Conservation (phyloP, 35 echinoderm and acorn worm species). For the Lytechinus variegatus region DNA sequence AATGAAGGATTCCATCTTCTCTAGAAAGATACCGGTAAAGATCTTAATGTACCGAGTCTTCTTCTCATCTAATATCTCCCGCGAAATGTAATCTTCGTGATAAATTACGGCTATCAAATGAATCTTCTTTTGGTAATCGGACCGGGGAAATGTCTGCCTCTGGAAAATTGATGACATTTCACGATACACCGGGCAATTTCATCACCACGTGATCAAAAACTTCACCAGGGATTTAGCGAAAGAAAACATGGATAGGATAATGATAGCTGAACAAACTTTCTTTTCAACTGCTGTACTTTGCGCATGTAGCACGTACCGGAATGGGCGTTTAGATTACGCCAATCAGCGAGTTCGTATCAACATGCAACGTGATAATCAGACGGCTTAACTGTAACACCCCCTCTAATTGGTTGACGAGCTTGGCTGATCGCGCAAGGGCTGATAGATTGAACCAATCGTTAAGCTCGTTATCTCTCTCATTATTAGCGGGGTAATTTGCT, state of each 20-base stretch:
- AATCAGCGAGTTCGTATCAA: constrained; percentile 5
- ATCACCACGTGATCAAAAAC: constrained; percentile 24
- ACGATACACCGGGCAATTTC: not conserved
- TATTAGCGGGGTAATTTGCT: not conserved
- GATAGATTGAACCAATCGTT: constrained; percentile 52
- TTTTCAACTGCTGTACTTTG: not conserved
- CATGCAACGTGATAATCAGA: not conserved
- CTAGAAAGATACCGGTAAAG: not conserved
- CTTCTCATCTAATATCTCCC: not conserved
- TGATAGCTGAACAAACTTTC: not conserved
- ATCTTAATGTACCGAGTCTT: not conserved
- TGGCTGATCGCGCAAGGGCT: not conserved
- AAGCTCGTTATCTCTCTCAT: constrained; percentile 23
- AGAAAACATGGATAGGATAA: not conserved
- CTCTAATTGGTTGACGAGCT: constrained; percentile 38
- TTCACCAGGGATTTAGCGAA: constrained; percentile 21
- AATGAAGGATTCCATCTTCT: constrained; percentile 1
- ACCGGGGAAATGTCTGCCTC: not conserved
- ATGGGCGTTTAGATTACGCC: not conserved
- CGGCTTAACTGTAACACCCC: constrained; percentile 35
- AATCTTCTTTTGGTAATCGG: not conserved
- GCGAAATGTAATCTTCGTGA: constrained; percentile 22
- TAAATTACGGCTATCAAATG: constrained; percentile 23
- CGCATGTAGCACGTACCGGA: not conserved
- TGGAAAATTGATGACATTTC: constrained; percentile 48